A percentile compares a stretch with the other conserved stretches of the same genome.
Conservation (phyloP, 2,888 invertebrate species). For the Gibbula magus region DNA sequence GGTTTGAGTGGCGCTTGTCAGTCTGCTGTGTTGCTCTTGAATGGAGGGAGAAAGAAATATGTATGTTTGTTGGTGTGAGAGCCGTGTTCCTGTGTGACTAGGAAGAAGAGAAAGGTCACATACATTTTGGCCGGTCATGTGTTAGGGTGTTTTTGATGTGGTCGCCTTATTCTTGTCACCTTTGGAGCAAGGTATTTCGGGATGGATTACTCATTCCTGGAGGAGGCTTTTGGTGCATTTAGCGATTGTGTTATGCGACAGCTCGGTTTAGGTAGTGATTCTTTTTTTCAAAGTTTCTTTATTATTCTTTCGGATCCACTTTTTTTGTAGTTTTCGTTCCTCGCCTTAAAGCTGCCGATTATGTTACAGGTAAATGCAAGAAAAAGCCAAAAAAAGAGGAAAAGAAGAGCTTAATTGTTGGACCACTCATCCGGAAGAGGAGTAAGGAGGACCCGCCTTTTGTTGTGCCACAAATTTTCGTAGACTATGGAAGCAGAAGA, state of each 20-base stretch:
- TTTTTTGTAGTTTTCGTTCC: no score
- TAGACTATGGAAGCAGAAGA: slow-evolving; percentile 68
- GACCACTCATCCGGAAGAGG: slow-evolving; percentile 59
- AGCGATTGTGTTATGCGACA: slow-evolving; percentile 17
- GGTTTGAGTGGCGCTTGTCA: background rate
- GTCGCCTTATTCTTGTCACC: background rate
- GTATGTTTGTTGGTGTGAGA: background rate
- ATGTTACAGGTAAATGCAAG: slow-evolving; percentile 49
- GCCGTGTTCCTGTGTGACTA: background rate
- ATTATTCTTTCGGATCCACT: background rate
- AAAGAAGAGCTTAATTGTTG: slow-evolving; percentile 62
- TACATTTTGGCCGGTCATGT: slow-evolving; percentile 1
- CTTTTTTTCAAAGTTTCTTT: background rate
- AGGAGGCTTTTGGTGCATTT: slow-evolving; percentile 7
- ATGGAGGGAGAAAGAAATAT: background rate
- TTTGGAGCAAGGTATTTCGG: background rate
- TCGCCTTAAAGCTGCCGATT: slow-evolving; percentile 17
- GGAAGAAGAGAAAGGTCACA: slow-evolving; percentile 3
- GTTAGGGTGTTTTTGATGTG: slow-evolving; percentile 3
- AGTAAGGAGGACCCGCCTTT: slow-evolving; percentile 65
- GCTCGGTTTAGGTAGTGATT: slow-evolving; percentile 3
- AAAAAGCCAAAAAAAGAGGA: slow-evolving; percentile 56
- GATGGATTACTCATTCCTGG: slow-evolving; percentile 9
- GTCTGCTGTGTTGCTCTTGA: background rate
- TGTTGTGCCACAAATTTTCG: slow-evolving; percentile 70